Evolutionary conservation across 2,113 vertebrate genomes (phyloP).

Genomic region (Equus przewalskii): DNA sequence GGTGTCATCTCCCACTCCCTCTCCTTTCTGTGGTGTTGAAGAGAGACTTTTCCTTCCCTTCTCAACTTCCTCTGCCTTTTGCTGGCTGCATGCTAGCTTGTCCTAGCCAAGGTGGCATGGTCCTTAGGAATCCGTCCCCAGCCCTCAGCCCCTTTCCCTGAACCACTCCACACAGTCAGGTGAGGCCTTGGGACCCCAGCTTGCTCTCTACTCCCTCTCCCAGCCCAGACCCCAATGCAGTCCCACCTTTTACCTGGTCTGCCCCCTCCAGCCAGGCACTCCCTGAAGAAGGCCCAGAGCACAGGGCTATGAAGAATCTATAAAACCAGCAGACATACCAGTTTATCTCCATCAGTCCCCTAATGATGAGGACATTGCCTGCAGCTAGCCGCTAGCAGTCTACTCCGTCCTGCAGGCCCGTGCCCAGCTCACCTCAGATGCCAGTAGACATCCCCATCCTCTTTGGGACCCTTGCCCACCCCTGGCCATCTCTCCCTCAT

Average conservation of each 20-base stretch:
- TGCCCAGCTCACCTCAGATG: background rate
- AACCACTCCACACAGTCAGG: background rate
- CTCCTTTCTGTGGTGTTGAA: background rate
- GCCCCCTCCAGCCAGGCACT: background rate
- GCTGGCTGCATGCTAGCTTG: background rate
- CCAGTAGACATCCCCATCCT: background rate
- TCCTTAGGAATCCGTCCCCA: background rate
- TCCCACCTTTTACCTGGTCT: background rate
- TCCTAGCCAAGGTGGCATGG: background rate
- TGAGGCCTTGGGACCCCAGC: background rate
- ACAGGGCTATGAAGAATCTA: background rate
- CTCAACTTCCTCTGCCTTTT: background rate
- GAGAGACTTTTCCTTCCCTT: background rate
- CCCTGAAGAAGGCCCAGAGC: background rate
- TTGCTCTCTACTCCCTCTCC: too few relatives aligned
- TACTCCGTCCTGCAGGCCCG: background rate
- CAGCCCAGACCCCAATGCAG: background rate
- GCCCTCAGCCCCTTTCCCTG: background rate
- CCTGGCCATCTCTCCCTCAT: background rate
- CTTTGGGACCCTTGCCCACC: background rate
- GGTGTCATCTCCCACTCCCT: background rate
- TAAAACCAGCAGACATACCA: background rate
- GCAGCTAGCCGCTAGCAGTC: background rate
- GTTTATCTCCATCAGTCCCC: background rate
- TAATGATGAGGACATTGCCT: background rate